Conservation (phyloP, 2,113 vertebrate genomes). For the Daphoenositta chrysoptera region DNA sequence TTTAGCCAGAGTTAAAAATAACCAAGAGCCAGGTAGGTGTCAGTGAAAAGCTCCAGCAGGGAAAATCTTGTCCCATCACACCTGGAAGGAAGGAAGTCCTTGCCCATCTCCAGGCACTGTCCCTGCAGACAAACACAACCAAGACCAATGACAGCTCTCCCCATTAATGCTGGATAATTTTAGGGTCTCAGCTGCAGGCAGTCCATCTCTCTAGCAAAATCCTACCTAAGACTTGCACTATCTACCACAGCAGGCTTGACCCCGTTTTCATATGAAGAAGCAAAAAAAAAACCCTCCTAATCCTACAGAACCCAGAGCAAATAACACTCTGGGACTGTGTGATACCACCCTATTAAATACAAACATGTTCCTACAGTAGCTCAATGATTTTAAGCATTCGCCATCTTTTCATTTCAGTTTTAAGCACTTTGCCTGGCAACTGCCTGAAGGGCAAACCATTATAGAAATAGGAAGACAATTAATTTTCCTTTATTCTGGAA, state of each 20-base stretch:
- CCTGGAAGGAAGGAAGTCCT: background rate
- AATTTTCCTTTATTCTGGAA: constrained; percentile 45
- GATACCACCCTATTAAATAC: constrained; percentile 9
- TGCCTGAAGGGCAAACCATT: constrained; percentile 54
- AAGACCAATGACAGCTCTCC: background rate
- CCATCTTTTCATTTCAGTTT: constrained; percentile 41
- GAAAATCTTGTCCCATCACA: background rate
- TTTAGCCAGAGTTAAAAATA: background rate
- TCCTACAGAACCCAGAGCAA: constrained; percentile 31
- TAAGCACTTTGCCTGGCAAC: constrained; percentile 44
- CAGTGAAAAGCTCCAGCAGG: background rate
- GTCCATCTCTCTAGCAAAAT: background rate
- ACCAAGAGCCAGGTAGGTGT: background rate
- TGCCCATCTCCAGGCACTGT: background rate
- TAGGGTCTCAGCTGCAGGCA: background rate
- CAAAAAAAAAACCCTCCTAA: background rate
- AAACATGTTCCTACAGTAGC: background rate
- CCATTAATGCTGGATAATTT: background rate
- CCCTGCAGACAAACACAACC: background rate
- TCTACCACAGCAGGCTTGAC: constrained; percentile 43
- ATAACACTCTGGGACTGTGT: background rate
- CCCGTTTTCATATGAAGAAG: background rate
- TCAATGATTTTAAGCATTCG: constrained; percentile 5
- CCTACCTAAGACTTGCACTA: background rate
- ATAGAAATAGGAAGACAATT: constrained; percentile 44